A percentile compares a stretch with the other conserved stretches of the same genome.
Conservation (phyloP, 2,888 invertebrate species). For the Cryptocephalus primarius region DNA sequence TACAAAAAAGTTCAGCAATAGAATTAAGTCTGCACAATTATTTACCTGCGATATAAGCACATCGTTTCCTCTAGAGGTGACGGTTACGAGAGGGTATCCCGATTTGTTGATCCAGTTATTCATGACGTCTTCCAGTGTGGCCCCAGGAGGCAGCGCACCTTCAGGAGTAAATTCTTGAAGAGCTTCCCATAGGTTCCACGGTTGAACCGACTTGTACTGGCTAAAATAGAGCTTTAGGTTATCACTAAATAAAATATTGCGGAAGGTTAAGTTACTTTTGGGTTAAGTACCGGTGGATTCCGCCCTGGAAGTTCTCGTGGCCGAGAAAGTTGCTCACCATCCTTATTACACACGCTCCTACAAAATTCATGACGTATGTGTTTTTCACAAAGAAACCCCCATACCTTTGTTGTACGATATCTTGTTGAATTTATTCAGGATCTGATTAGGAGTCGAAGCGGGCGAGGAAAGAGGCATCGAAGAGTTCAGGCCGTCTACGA, state of each 20-base stretch:
- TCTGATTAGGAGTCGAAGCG: conserved; percentile 40
- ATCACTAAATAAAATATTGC: neutral
- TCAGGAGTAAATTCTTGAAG: conserved; percentile 3
- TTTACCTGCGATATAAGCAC: conserved; percentile 21
- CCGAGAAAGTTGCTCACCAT: conserved; percentile 57
- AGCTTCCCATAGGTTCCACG: conserved; percentile 43
- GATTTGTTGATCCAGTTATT: conserved; percentile 49
- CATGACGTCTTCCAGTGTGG: conserved; percentile 34
- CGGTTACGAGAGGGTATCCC: conserved; percentile 48
- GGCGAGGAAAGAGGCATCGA: conserved; percentile 43
- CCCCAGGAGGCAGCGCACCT: conserved; percentile 3
- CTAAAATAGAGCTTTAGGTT: conserved; percentile 3
- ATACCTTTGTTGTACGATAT: conserved; percentile 54
- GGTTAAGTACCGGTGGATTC: conserved; percentile 46
- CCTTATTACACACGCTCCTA: conserved; percentile 34
- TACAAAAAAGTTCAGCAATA: neutral
- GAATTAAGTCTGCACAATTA: neutral
- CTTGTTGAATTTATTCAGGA: conserved; percentile 44
- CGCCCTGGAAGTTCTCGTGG: conserved; percentile 39
- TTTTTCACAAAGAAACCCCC: neutral
- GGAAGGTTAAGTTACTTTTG: conserved; percentile 33
- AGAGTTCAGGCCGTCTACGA: conserved; percentile 9
- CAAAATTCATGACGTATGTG: no score
- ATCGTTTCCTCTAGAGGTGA: conserved; percentile 20
- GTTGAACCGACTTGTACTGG: conserved; percentile 26